phyloP scores from a whole-genome alignment of 2,797 vertebrate species.

The Poecilia velifera region DNA sequence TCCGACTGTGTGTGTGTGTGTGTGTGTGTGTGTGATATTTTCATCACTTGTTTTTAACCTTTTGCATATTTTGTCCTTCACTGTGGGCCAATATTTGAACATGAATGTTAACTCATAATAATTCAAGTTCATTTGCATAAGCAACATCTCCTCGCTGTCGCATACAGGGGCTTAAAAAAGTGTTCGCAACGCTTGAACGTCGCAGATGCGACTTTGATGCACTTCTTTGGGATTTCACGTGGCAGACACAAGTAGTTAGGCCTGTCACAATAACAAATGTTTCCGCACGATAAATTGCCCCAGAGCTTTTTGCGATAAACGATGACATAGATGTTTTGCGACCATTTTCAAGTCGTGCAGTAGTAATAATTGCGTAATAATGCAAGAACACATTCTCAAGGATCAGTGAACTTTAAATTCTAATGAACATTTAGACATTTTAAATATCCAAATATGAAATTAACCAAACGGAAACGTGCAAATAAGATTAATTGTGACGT shows the following conservation, averaged over 20 bases:
- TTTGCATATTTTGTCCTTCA: constrained; percentile 4
- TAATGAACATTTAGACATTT: no score
- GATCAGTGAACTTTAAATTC: no score
- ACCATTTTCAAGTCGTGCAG: no score
- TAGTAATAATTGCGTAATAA: no score
- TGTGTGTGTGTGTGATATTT: constrained; percentile 14
- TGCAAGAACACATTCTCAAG: no score
- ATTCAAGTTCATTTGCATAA: constrained; percentile 19
- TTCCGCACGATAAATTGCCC: no score
- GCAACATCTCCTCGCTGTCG: background rate
- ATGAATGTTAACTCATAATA: background rate
- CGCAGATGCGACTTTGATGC: background rate
- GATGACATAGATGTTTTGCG: no score
- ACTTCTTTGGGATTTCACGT: background rate
- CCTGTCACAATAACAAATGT: no score
- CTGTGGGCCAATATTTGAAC: constrained; percentile 5
- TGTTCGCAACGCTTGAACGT: background rate
- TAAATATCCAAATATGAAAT: no score
- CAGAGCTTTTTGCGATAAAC: no score
- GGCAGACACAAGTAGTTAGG: background rate
- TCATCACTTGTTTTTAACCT: constrained; percentile 19
- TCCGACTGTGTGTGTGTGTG: background rate
- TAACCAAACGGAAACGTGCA: no score
- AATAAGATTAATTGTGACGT: no score
- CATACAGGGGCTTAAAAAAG: background rate